phyloP scores from a whole-genome alignment of 2,113 vertebrate genomes.

The Neoarius graeffei region DNA sequence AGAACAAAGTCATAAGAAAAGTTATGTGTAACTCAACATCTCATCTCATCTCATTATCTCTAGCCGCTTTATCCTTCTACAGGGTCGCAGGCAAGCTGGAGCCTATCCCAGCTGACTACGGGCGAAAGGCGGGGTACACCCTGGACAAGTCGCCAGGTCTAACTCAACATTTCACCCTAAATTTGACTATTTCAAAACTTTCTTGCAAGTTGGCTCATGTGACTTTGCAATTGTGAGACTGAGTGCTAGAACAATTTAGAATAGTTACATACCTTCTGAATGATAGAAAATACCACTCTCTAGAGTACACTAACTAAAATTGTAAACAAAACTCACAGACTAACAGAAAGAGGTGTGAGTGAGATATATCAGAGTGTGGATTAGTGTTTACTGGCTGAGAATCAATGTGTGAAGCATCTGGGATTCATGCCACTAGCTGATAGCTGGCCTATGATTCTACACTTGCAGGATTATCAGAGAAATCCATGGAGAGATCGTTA shows the following conservation, averaged over 20 bases:
- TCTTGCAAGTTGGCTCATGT: not conserved
- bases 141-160: no score
- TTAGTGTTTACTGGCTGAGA: slow-evolving; percentile 24
- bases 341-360: not conserved
- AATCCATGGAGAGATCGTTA: slow-evolving; percentile 35
- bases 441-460: slow-evolving; percentile 29
- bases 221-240: not conserved
- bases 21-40: not conserved
- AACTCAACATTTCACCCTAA: not conserved
- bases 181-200: not conserved
- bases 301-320: not conserved
- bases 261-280: not conserved
- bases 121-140: no score
- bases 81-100: no score
- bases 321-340: not conserved
- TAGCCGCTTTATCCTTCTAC: no score
- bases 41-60: no score
- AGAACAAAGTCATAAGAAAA: not conserved
- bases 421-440: slow-evolving; percentile 26
- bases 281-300: not conserved
- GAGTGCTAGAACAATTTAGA: not conserved
- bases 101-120: no score
- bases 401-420: slow-evolving; percentile 34
- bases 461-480: slow-evolving; percentile 34
- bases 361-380: slow-evolving; percentile 14